Percentiles rank a stretch among this genome's conserved stretches.
Evolutionary conservation across 1,140 invertebrate species (phyloP).

Genomic region (Penaeus chinensis): DNA sequence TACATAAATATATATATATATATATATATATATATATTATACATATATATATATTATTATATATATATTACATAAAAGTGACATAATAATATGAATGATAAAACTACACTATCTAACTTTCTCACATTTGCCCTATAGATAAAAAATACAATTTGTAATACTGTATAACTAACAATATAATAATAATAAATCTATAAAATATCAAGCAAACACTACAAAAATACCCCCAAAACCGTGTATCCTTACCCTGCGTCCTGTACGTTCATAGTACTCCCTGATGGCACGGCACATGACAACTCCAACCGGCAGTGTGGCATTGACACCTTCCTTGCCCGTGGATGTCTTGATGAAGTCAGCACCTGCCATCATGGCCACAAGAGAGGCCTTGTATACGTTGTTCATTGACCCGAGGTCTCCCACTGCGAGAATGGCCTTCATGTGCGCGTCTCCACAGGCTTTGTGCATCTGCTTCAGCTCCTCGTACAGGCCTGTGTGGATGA

Average conservation of each 20-base stretch:
- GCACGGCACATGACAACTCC: slow-evolving; percentile 95
- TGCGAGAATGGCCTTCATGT: slow-evolving; percentile 94
- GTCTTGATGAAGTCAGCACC: slow-evolving; percentile 99
- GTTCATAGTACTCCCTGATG: slow-evolving; percentile 83
- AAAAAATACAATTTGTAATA: too few relatives aligned
- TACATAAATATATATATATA: too few relatives aligned
- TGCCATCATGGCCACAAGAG: slow-evolving; percentile 93
- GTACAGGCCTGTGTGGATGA: slow-evolving; percentile 72
- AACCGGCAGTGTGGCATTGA: slow-evolving; percentile 93
- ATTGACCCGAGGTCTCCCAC: slow-evolving; percentile 91
- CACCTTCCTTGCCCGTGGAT: slow-evolving; percentile 92
- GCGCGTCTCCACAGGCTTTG: slow-evolving; percentile 80
- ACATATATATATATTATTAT: too few relatives aligned
- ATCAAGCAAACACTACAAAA: background rate
- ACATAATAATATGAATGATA: too few relatives aligned
- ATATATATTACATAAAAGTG: too few relatives aligned
- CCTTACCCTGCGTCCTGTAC: slow-evolving; percentile 80
- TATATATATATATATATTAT: too few relatives aligned
- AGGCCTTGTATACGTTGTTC: slow-evolving; percentile 90
- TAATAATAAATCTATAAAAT: background rate
- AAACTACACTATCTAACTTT: too few relatives aligned
- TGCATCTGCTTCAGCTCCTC: slow-evolving; percentile 82
- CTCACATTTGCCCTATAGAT: background rate
- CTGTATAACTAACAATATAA: background rate
- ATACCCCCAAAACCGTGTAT: background rate